Evolutionary conservation across 2,888 invertebrate species (phyloP).

Genomic region (Phalera bucephala): DNA sequence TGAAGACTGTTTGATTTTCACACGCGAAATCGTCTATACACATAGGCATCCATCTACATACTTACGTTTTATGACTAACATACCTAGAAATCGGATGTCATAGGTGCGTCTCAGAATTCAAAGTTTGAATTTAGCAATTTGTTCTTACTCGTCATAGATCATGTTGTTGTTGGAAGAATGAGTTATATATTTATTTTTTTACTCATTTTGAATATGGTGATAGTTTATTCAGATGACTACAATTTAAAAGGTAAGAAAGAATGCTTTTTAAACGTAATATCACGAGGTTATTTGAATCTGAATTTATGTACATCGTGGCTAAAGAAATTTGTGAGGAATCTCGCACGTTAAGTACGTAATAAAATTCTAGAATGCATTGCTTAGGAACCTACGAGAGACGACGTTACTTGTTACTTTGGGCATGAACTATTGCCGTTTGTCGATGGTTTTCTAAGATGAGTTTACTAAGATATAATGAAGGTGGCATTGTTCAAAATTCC

Average conservation of each 20-base stretch:
- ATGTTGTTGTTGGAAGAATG: background rate
- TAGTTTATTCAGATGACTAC: no score
- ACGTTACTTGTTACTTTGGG: background rate
- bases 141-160: background rate
- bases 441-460: background rate
- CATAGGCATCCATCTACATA: conserved; percentile 8
- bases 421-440: background rate
- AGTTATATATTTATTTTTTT: no score
- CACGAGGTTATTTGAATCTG: background rate
- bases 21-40: conserved; percentile 30
- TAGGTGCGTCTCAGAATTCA: conserved; percentile 3
- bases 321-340: background rate
- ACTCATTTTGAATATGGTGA: no score
- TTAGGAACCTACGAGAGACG: background rate
- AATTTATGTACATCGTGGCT: background rate
- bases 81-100: conserved; percentile 3
- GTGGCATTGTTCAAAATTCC: background rate
- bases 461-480: background rate
- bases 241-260: no score
- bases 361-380: background rate
- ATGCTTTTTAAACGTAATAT: no score
- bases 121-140: conserved; percentile 2
- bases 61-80: conserved; percentile 5
- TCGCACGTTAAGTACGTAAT: background rate
- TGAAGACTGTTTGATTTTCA: conserved; percentile 39